Evolutionary conservation across 2,113 vertebrate genomes (phyloP).

Genomic region (Spheniscus mendiculus): DNA sequence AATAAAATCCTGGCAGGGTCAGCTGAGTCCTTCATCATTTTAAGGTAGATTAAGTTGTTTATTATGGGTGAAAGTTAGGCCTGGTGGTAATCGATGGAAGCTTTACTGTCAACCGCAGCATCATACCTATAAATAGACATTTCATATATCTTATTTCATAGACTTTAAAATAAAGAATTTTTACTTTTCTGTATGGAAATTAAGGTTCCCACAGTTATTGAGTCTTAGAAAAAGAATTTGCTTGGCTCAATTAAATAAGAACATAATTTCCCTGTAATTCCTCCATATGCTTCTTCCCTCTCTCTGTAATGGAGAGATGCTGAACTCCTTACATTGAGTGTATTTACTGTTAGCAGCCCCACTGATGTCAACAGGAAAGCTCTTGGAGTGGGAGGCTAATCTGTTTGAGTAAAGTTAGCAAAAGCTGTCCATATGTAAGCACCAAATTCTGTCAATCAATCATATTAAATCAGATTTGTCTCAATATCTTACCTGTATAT

Average conservation of each 20-base stretch:
- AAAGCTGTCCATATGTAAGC: background rate
- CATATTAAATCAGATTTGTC: background rate
- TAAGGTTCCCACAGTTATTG: background rate
- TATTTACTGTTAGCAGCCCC: background rate
- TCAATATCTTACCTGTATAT: background rate
- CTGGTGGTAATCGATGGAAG: background rate
- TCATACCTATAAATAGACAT: background rate
- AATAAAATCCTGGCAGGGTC: background rate
- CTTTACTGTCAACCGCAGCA: background rate
- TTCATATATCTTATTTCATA: too few species aligned
- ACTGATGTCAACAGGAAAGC: background rate
- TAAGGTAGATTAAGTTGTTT: constrained; percentile 50
- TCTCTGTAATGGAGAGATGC: background rate
- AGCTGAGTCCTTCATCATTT: constrained; percentile 2
- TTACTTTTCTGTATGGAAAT: background rate
- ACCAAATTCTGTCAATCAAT: background rate
- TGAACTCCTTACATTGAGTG: background rate
- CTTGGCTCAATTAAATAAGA: background rate
- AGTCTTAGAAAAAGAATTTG: background rate
- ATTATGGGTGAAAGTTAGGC: background rate
- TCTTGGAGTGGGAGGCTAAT: background rate
- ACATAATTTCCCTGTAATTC: background rate
- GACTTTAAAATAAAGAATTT: background rate
- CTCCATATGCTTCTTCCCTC: background rate
- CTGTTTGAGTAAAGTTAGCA: background rate